Conservation (phyloP, 2,113 vertebrate species). For the Siniperca chuatsi region DNA sequence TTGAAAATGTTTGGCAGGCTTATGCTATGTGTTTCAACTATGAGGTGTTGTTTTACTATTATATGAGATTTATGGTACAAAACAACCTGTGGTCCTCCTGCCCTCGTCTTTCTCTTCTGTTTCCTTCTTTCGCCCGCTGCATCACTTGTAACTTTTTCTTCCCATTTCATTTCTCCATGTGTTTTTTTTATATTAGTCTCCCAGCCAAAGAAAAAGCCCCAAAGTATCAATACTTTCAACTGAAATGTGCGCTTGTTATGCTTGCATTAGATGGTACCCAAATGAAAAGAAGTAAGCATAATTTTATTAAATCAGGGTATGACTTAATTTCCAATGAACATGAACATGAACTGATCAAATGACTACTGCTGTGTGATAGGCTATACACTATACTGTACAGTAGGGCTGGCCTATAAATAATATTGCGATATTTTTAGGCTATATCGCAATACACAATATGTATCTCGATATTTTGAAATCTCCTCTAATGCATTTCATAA, state of each 20-base stretch:
- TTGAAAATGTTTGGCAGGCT: slow-evolving; percentile 17
- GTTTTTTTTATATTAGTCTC: background rate
- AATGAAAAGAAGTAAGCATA: background rate
- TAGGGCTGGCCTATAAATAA: no score
- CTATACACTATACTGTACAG: background rate
- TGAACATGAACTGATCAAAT: background rate
- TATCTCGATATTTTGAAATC: no score
- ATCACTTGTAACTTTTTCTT: background rate
- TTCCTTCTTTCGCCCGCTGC: background rate
- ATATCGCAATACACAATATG: no score
- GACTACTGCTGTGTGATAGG: background rate
- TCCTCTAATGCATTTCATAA: no score
- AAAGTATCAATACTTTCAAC: background rate
- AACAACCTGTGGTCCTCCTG: background rate
- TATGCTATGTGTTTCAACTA: background rate
- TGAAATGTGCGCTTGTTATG: background rate
- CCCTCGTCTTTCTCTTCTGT: background rate
- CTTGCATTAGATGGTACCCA: background rate
- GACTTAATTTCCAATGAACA: background rate
- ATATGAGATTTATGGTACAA: background rate
- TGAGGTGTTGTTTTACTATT: background rate
- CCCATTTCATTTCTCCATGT: background rate
- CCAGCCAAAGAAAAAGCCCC: background rate
- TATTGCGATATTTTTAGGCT: no score
- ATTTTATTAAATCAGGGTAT: background rate